A percentile compares a stretch with the other conserved stretches of the same genome.
phyloP scores from a whole-genome alignment of 2,888 invertebrate species.

The Ophion ventricosus region DNA sequence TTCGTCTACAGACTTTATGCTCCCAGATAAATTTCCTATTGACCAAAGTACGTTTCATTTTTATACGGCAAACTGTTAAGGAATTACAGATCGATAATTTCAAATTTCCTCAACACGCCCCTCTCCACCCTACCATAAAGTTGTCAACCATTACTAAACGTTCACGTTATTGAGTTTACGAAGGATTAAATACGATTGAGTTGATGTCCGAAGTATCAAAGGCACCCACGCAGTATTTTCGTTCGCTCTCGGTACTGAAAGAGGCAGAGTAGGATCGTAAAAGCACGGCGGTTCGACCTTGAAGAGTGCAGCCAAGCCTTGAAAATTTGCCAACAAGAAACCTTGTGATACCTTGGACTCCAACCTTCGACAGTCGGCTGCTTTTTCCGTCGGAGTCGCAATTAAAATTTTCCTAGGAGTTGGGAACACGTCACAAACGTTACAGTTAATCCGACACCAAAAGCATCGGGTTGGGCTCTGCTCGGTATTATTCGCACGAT shows the following conservation, averaged over 20 bases:
- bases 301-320: constrained; percentile 57
- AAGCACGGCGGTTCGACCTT: constrained; percentile 60
- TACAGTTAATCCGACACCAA: constrained; percentile 28
- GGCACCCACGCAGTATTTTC: background rate
- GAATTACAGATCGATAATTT: too few relatives aligned
- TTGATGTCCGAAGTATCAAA: background rate
- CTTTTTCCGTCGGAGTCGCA: constrained; percentile 42
- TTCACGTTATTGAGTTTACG: too few relatives aligned
- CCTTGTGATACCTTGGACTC: constrained; percentile 64
- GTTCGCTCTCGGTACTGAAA: background rate
- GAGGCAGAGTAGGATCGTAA: background rate
- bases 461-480: too few relatives aligned
- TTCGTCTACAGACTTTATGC: too few relatives aligned
- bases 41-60: too few relatives aligned
- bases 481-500: constrained; percentile 36
- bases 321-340: constrained; percentile 57
- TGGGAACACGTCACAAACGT: constrained; percentile 10
- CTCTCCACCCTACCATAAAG: too few relatives aligned
- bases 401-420: constrained; percentile 62
- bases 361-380: constrained; percentile 66
- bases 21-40: too few relatives aligned
- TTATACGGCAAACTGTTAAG: too few relatives aligned
- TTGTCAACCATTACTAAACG: too few relatives aligned
- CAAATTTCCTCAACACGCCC: too few relatives aligned
- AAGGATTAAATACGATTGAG: background rate